Evolutionary conservation across 2,113 vertebrate species (phyloP), one percentile per base, ranked within the genome.

Genomic region (Rhinichthys klamathensis): DNA sequence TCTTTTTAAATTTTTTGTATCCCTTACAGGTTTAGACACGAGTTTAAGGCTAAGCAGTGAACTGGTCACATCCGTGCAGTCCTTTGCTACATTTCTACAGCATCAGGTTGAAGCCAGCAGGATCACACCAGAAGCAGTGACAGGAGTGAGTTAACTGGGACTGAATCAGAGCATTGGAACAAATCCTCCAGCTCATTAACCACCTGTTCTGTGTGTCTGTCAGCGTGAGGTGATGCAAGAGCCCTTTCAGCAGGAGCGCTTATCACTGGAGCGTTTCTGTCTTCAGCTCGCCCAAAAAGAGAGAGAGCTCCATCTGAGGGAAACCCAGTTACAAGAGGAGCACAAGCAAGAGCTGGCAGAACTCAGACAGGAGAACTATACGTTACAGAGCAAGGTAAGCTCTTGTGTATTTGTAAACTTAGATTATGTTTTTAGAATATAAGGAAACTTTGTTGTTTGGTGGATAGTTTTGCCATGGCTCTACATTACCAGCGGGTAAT

Each of bases 321-420:
- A 93, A 18, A 80, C 89, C 61, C 93, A 96, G 80, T 21, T 94
- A 78, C 95, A 94, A 92, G 87, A 85, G 69, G 89, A 94, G 21
- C 93, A 93, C 80, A 92, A 93, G 49, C 95, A 93, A 79, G 94
- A 97, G 83, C 90, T 97, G 80, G 91, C 90, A 81, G 88, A 10
- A 2, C 87, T 98, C 56, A 95, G 94, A 87, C 96, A 98, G 89
- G 94, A 99, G 79, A 99, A 97, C 86, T 97, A 93, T 69, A 82
- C 96, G 18, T 95, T 99, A 88, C 96, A 97, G 84, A 94, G 95
- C 90, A 97, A 99, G 96, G 98, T 97, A 93, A 77, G 69, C 63
- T 13, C 35, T 38, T 6, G 5, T 60, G 21, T 76, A 54, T 3
- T 41, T 54, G 8, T 49, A 46, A 32, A 30, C 5, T 15, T 73